Conservation (phyloP, 2,888 invertebrate genomes). For the Clunio marinus region DNA sequence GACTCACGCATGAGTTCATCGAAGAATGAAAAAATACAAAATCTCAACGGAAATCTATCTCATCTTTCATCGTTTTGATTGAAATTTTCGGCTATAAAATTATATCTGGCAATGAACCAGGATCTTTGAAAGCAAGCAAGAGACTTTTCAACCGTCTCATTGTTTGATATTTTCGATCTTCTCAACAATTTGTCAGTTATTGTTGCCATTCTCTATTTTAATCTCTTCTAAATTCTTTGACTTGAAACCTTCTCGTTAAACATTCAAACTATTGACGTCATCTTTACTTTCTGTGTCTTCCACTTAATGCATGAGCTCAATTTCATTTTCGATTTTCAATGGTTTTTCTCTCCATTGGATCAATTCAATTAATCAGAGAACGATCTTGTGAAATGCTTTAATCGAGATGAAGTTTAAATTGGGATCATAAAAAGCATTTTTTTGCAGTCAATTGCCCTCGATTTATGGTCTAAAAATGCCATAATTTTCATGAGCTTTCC, state of each 20-base stretch:
- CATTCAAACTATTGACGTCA: slow-evolving; percentile 12
- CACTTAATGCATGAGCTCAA: not conserved
- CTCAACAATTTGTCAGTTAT: not conserved
- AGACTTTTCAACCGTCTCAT: too few relatives aligned
- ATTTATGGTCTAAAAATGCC: slow-evolving; percentile 30
- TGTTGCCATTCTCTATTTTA: too few relatives aligned
- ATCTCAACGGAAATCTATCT: slow-evolving; percentile 6
- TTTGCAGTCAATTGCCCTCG: slow-evolving; percentile 35
- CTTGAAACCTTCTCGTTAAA: not conserved
- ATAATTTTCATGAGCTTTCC: slow-evolving; percentile 21
- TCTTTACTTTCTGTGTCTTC: not conserved
- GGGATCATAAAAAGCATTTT: not conserved
- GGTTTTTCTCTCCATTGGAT: slow-evolving; percentile 4
- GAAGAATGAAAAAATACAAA: not conserved
- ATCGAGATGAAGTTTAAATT: not conserved
- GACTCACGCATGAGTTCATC: slow-evolving; percentile 7
- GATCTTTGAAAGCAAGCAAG: too few relatives aligned
- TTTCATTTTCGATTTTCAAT: too few relatives aligned
- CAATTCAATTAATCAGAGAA: slow-evolving; percentile 26
- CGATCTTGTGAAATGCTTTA: slow-evolving; percentile 12
- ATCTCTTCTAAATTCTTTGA: not conserved
- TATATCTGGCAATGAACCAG: not conserved
- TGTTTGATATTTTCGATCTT: not conserved
- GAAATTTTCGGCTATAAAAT: too few relatives aligned
- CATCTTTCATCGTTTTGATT: not conserved